phyloP scores from a whole-genome alignment of 2,113 vertebrate species.

The Zeus faber region DNA sequence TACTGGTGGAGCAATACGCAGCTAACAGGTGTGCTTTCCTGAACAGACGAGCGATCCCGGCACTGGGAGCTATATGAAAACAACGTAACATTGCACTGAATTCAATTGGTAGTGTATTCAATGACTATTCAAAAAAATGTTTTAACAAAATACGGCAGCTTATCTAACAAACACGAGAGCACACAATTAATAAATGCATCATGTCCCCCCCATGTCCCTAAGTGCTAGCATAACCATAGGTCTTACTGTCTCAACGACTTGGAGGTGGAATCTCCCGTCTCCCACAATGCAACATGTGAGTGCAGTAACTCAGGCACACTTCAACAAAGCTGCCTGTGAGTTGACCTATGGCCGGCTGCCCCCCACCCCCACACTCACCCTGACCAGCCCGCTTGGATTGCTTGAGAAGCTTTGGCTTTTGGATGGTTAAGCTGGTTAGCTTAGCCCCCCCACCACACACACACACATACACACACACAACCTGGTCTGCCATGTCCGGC shows the following conservation, averaged over 20 bases:
- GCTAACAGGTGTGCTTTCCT: slow-evolving; percentile 42
- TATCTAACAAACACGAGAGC: too few species aligned
- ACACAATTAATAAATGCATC: too few species aligned
- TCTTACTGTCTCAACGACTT: slow-evolving; percentile 11
- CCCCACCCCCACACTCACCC: not conserved
- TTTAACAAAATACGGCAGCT: too few species aligned
- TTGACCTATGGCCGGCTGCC: too few species aligned
- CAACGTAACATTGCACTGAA: too few species aligned
- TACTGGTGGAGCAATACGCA: slow-evolving; percentile 10
- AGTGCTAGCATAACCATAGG: too few species aligned
- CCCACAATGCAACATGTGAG: not conserved
- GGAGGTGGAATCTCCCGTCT: not conserved
- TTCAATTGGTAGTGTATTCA: not conserved
- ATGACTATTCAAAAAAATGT: not conserved
- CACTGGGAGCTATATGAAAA: too few species aligned
- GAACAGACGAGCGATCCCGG: slow-evolving; percentile 15
- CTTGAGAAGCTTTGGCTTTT: slow-evolving; percentile 36
- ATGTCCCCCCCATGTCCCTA: too few species aligned
- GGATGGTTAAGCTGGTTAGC: slow-evolving; percentile 41
- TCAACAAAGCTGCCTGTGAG: slow-evolving; percentile 3
- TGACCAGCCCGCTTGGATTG: slow-evolving; percentile 4
- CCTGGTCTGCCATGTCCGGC: slow-evolving; percentile 30
- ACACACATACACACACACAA: too few species aligned
- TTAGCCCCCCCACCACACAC: slow-evolving; percentile 29
- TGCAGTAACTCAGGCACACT: slow-evolving; percentile 10